Conservation (phyloP, 2,888 invertebrate species). For the Caenorhabditis virilis region DNA sequence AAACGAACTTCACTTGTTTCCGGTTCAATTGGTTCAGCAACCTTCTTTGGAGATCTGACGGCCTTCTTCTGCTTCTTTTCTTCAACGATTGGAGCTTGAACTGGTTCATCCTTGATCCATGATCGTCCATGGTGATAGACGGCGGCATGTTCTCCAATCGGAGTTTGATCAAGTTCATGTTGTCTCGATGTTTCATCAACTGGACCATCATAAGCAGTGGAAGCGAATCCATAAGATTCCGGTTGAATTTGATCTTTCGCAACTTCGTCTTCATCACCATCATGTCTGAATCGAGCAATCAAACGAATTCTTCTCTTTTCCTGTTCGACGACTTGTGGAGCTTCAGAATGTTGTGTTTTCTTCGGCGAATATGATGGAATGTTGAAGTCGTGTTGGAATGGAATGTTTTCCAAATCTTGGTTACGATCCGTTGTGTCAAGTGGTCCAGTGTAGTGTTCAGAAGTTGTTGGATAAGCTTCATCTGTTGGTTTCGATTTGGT, state of each 20-base stretch:
- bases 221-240: conserved; percentile 13
- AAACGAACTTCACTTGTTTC: conserved; percentile 8
- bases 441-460: neutral
- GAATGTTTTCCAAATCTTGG: conserved; percentile 15
- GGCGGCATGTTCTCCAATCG: conserved; percentile 20
- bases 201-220: conserved; percentile 24
- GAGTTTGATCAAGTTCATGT: conserved; percentile 19
- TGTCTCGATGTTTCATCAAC: conserved; percentile 22
- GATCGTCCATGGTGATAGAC: conserved; percentile 36
- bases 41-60: conserved; percentile 8
- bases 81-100: too few species aligned
- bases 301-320: neutral
- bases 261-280: conserved; percentile 40
- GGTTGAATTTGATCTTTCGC: too few species aligned
- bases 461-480: neutral
- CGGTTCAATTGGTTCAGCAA: conserved; percentile 3
- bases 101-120: conserved; percentile 10
- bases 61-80: too few species aligned
- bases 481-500: neutral
- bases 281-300: conserved; percentile 30
- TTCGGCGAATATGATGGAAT: neutral
- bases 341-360: neutral
- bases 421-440: conserved; percentile 4
- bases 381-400: neutral
- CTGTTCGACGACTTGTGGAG: neutral